Percentiles rank a stretch among this genome's conserved stretches.
Evolutionary conservation across 2,113 vertebrate species (phyloP).

Genomic region (human (Homo sapiens)): GRCh38 chr4:186652501-186653000

Average conservation of each 20-base stretch:
- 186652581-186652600: not conserved
- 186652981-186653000: not conserved
- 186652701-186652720: conserved; percentile 84
- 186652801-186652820: conserved; percentile 64
- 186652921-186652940: conserved; percentile 35
- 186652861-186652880: not conserved
- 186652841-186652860: conserved; percentile 21
- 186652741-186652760: conserved; percentile 89
- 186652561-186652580: not conserved
- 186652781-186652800: conserved; percentile 73
- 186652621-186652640: conserved; percentile 35
- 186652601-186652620: not conserved
- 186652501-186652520: not conserved
- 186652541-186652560: not conserved
- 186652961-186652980: not conserved
- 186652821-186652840: conserved; percentile 70
- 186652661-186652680: conserved; percentile 56
- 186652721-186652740: conserved; percentile 90
- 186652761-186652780: conserved; percentile 76
- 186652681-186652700: conserved; percentile 78
- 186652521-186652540: not conserved
- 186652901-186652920: conserved; percentile 55
- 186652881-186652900: conserved; percentile 52
- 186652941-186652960: not conserved
- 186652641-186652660: conserved; percentile 67